Base-by-base conservation (phyloP, 1,140 invertebrate genomes). In the Diabrotica virgifera region DNA sequence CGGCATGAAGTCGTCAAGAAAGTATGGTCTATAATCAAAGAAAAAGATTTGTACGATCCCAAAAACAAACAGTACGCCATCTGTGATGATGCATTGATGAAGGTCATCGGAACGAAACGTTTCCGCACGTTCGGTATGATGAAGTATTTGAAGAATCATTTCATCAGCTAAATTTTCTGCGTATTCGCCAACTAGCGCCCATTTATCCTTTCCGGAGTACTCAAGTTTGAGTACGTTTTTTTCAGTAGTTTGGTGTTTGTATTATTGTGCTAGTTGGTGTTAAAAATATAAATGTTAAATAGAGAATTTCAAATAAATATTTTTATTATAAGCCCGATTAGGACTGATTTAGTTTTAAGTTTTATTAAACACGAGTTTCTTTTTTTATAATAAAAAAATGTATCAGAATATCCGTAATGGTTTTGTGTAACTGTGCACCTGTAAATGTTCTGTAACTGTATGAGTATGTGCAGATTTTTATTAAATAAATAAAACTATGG, bases 81-180 rank as follows among this genome's bases (percentile, higher is more conserved):
- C 72, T 97, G 94, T 80, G 94, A 97, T 77, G 93, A 94, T 52
- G 91, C 95, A 63, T 81, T 97, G 11, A 82, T 90, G 78, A 94
- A 93, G 81, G 90, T 97, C 53, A 92, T 97, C 77, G 93, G 92
- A 14, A 89, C 91, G 0, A 94, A 94, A 77, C 88, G 92, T 67
- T 95, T 96, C 85, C 87, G 92, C 73, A 94, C 91, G 50, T 96
- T 95, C 71, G 93, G 92, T 70, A 96, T 96, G 94, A 94, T 97
- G 90, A 96, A 96, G 78, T 93, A 94, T 79, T 83, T 97, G 65
- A 95, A 95, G 81, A 87, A 89, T 67, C 94, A 97, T 81, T 95
- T 97, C 82, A 80, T 90, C 75, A 86, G 88, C 73, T 89, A 88
- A 83, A 35, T 24, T 51, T 14, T 51, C 12, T 36, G 40, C 10